Base-by-base conservation (phyloP, 2,797 vertebrate species). In the Gymnoscopelus microlampas region DNA sequence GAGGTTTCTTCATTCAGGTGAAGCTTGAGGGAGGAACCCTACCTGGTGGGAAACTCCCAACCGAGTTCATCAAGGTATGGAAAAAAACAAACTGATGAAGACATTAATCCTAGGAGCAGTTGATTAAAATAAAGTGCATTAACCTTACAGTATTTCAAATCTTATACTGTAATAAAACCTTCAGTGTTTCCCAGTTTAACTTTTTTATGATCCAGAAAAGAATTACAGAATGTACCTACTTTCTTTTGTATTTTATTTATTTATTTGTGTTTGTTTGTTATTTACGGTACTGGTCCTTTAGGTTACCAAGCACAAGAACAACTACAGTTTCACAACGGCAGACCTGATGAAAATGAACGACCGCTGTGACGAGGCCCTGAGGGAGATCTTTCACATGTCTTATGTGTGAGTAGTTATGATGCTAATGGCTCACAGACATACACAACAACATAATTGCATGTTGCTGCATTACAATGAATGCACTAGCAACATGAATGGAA, bases 271-370 rank as follows among this genome's bases (percentile, higher is more conserved):
- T 23, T 26, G 3, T 63, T 3, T 51, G 10, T 32, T 51, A 4
- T 26, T 23, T 13, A 70, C n/a, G n/a, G n/a, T n/a, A n/a, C 80
- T 82, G 81, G 90, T 58, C n/a, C 53, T 63, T 19, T 19, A 99
- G 97, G 91, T 98, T 68, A 95, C 94, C 60, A 97, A 93, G 90
- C 89, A 95, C 68, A 98, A 94, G 89, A 98, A 94, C 91, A 95
- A 93, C 54, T 98, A 96, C 0, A 92, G 95, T 86, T 99, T 98
- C 91, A 99, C 96, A 70, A 95, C 96, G 48, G 80, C 93, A 55
- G 96, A 98, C 90, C 87, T 99, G 90, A 95, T 99, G 90, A 98
- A 97, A 93, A 96, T 99, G 96, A 99, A 99, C 81, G 96, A 98
- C 91, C 95, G 96, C 87, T 98, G 97, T 79, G 95, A 99, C 39